phyloP scores from a whole-genome alignment of 2,888 invertebrate species.

The Drosophila rellima region DNA sequence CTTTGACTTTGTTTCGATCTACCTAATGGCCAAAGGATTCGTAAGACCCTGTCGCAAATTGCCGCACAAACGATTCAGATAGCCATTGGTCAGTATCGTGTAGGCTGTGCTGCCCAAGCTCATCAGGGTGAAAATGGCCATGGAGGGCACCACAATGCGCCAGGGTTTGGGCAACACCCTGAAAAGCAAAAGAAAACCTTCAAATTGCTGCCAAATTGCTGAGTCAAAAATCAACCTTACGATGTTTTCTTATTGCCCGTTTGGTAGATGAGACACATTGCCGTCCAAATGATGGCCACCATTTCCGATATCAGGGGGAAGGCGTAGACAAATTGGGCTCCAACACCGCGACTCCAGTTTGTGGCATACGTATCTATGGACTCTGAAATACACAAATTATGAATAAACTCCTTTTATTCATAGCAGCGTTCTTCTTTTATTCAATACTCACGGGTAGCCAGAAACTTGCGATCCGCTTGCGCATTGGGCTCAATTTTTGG shows the following conservation, averaged over 20 bases:
- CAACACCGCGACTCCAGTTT: conserved; percentile 68
- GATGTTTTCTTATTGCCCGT: conserved; percentile 81
- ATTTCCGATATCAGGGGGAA: conserved; percentile 83
- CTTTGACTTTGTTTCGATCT: background rate
- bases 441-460: conserved; percentile 67
- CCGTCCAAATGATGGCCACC: conserved; percentile 83
- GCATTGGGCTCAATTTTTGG: conserved; percentile 64
- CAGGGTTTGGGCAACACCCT: conserved; percentile 84
- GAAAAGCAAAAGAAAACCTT: conserved; percentile 5
- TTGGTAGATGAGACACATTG: conserved; percentile 83
- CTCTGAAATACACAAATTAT: conserved; percentile 51
- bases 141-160: conserved; percentile 84
- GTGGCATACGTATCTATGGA: conserved; percentile 79
- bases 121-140: conserved; percentile 81
- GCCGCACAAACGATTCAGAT: conserved; percentile 72
- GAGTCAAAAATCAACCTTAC: conserved; percentile 53
- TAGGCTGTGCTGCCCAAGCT: conserved; percentile 71
- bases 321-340: conserved; percentile 79
- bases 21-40: conserved; percentile 76
- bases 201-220: conserved; percentile 3
- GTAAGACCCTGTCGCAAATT: conserved; percentile 71
- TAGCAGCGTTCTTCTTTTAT: background rate
- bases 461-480: conserved; percentile 73
- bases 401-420: background rate
- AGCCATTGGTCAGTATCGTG: conserved; percentile 75